Percentiles rank a stretch among this genome's conserved stretches.
These are phyloP conservation scores for Phymorhynchus buccinoides DNA, from an alignment of 1,140 invertebrate genomes.

Conservation along the genomic window DNA sequence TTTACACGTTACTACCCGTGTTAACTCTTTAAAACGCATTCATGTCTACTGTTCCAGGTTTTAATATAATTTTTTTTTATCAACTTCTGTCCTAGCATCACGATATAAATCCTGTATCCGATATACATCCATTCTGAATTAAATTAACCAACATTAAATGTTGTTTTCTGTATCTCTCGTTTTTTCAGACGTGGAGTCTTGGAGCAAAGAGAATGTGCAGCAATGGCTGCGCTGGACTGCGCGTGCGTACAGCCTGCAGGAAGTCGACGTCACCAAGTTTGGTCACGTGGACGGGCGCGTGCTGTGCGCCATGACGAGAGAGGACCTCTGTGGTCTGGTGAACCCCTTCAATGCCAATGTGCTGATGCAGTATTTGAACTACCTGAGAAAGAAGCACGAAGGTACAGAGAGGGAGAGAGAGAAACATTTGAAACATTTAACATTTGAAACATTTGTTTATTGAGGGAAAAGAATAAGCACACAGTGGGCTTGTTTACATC, in stretches of 20 bases:
- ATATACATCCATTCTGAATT: no score
- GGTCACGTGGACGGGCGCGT: conserved; percentile 77
- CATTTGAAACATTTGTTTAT: no score
- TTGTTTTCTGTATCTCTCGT: neutral
- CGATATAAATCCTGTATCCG: no score
- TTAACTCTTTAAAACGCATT: no score
- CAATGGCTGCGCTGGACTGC: conserved; percentile 81
- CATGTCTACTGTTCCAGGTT: no score
- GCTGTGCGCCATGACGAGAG: conserved; percentile 75
- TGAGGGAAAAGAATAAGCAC: no score
- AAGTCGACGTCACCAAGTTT: conserved; percentile 75
- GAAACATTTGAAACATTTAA: no score
- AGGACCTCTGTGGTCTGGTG: conserved; percentile 64
- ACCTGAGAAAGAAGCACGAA: conserved; percentile 57
- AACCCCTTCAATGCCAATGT: conserved; percentile 64
- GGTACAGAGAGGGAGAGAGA: conserved; percentile 52
- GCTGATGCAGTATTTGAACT: conserved; percentile 63
- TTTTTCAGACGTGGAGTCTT: conserved; percentile 78
- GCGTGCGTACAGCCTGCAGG: conserved; percentile 77
- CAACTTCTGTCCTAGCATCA: no score
- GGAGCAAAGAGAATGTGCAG: conserved; percentile 78
- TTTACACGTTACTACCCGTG: no score
- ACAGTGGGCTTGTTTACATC: no score
- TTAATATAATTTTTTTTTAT: no score
- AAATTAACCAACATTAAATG: no score